Evolutionary conservation across 2,113 vertebrate genomes (phyloP).

Genomic region (Osmerus mordax): DNA sequence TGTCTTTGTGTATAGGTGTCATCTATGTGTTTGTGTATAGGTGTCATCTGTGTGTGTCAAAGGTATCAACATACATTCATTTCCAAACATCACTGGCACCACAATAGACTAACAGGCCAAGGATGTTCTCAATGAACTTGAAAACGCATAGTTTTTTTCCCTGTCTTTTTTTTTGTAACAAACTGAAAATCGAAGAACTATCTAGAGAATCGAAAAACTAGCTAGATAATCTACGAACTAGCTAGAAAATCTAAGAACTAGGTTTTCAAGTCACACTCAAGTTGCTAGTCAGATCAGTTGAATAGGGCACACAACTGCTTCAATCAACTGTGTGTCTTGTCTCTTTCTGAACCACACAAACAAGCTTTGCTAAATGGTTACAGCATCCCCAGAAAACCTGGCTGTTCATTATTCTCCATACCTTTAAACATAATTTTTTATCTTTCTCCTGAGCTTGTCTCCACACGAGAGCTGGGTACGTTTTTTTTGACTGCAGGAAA

Average conservation of each 20-base stretch:
- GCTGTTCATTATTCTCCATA: constrained; percentile 38
- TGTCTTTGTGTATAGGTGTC: background rate
- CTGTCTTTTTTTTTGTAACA: constrained; percentile 49
- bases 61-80: too few relatives aligned
- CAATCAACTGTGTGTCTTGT: too few relatives aligned
- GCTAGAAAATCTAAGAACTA: too few relatives aligned
- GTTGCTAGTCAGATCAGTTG: too few relatives aligned
- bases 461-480: constrained; percentile 36
- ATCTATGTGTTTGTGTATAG: background rate
- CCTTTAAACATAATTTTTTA: constrained; percentile 41
- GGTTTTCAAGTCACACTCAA: too few relatives aligned
- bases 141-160: constrained; percentile 45
- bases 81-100: constrained; percentile 41
- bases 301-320: too few relatives aligned
- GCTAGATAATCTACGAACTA: too few relatives aligned
- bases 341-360: too few relatives aligned
- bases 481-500: constrained; percentile 49
- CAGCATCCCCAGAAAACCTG: constrained; percentile 8
- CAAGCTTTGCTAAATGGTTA: too few relatives aligned
- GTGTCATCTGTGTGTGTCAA: background rate
- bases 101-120: constrained; percentile 56
- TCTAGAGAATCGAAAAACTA: too few relatives aligned
- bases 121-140: constrained; percentile 59
- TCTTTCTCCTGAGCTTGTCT: constrained; percentile 42
- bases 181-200: constrained; percentile 48